Conservation (phyloP, 2,888 invertebrate species). For the Pollenia griseotomentosa region DNA sequence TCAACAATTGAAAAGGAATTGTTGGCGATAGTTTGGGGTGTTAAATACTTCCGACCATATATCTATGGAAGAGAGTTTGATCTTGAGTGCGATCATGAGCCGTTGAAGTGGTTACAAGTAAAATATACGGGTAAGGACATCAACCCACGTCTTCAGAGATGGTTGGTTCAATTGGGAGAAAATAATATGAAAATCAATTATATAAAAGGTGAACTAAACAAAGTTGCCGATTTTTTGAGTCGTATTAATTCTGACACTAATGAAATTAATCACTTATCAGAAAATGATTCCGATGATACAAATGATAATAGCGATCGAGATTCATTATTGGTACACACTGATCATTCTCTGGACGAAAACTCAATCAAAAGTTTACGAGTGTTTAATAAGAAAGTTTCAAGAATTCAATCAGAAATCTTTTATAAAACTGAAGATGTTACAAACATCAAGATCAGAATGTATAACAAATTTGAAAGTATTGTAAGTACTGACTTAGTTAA, state of each 20-base stretch:
- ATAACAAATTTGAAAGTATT: too few relatives aligned
- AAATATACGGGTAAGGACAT: constrained; percentile 19
- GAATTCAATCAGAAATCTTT: too few relatives aligned
- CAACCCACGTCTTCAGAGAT: constrained; percentile 33
- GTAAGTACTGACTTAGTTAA: too few relatives aligned
- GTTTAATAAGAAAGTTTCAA: too few relatives aligned
- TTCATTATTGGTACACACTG: neutral
- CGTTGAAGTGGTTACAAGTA: constrained; percentile 19
- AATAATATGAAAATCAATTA: neutral
- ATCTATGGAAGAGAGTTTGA: constrained; percentile 5
- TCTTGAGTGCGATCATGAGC: constrained; percentile 39
- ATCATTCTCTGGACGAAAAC: too few relatives aligned
- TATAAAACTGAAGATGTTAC: too few relatives aligned
- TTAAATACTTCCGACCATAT: constrained; percentile 39
- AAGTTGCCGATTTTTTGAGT: neutral
- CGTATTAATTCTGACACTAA: neutral
- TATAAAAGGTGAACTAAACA: neutral
- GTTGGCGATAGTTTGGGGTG: constrained; percentile 44
- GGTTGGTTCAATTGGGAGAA: constrained; percentile 5
- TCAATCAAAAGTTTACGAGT: too few relatives aligned
- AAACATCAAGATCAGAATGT: too few relatives aligned
- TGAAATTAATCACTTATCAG: neutral
- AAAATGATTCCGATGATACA: neutral
- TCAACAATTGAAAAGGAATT: constrained; percentile 57
- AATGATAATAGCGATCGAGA: neutral